Evolutionary conservation across 2,113 vertebrate genomes (phyloP), one percentile per base, ranked within the genome.

Genomic region (Paraplagusia blochii): DNA sequence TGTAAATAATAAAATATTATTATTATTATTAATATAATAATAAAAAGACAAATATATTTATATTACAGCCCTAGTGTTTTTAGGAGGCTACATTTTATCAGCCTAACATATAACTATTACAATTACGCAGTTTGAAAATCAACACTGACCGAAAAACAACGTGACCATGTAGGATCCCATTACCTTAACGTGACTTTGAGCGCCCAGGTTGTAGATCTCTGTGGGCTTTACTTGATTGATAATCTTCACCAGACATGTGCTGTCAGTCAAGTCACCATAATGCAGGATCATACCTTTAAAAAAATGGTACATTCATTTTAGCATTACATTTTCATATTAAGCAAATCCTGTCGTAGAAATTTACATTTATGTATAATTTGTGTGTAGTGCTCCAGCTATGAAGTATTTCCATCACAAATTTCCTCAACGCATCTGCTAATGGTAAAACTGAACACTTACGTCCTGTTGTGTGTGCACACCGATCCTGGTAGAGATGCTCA

Each of bases 161-260:
- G 22, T 11, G 3, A 9, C 11, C 19, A 15, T 10, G 47, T 5
- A 29, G 7, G 45, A 44, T 50, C 8, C 44, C 62, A 67, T 71
- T 91, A 99, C 97, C 91, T 97, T 98, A 76, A 99, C 97, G 0
- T 99, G 97, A 70, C 95, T 98, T 86, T 99, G 97, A 42, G 97
- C 97, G 11, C 95, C 97, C 36, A 99, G 90, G 87, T 99, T 98
- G 87, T 98, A 99, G 73, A 99, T 93, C 86, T 99, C 97, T 0
- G 92, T 88, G 0, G 97, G 97, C 44, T 94, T 98, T 10, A 98
- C 94, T 83, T 94, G 85, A 64, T 94, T 99, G 70, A 99, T 97
- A 69, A 99, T 99, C 89, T 99, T 99, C 83, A 99, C 96, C 42
- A 99, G 88, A 84, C 97, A 99, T 4, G 95, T 98, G 78, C 97